These are phyloP conservation scores for Adineta ricciae DNA, from an alignment of 2,888 invertebrate species.

Conservation along the genomic window DNA sequence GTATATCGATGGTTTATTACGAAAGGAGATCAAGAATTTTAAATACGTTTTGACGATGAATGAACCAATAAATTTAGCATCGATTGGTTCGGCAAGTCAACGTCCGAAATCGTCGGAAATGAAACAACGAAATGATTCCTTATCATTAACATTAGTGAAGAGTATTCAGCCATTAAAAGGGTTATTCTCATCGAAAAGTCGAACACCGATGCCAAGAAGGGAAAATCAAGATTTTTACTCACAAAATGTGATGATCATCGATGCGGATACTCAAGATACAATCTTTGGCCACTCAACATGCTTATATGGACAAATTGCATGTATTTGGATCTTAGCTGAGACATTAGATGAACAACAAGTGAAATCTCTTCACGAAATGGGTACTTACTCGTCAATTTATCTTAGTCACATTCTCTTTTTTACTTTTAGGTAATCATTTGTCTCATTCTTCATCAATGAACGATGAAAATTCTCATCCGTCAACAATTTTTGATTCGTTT, in stretches of 20 bases:
- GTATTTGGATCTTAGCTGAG: not conserved
- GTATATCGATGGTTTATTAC: slow-evolving; percentile 28
- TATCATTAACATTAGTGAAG: not conserved
- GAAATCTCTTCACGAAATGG: not conserved
- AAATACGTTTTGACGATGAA: slow-evolving; percentile 18
- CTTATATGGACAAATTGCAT: slow-evolving; percentile 11
- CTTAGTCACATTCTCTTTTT: no score
- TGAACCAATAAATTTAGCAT: slow-evolving; percentile 1
- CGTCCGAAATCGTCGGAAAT: slow-evolving; percentile 7
- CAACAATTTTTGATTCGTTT: not conserved
- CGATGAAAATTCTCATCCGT: not conserved
- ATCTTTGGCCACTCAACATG: not conserved
- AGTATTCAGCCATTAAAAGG: slow-evolving; percentile 6
- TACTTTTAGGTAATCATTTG: not conserved
- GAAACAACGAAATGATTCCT: not conserved
- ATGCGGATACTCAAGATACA: not conserved
- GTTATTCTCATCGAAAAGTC: not conserved
- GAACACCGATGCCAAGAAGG: not conserved
- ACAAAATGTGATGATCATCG: not conserved
- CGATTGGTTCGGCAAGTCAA: slow-evolving; percentile 27
- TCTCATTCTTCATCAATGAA: not conserved
- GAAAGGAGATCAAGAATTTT: slow-evolving; percentile 33
- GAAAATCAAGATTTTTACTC: not conserved
- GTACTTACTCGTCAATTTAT: no score
- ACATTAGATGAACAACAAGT: not conserved